These are phyloP conservation scores for Acrocephalus arundinaceus DNA, from an alignment of 2,113 vertebrate species.

Conservation along the genomic window DNA sequence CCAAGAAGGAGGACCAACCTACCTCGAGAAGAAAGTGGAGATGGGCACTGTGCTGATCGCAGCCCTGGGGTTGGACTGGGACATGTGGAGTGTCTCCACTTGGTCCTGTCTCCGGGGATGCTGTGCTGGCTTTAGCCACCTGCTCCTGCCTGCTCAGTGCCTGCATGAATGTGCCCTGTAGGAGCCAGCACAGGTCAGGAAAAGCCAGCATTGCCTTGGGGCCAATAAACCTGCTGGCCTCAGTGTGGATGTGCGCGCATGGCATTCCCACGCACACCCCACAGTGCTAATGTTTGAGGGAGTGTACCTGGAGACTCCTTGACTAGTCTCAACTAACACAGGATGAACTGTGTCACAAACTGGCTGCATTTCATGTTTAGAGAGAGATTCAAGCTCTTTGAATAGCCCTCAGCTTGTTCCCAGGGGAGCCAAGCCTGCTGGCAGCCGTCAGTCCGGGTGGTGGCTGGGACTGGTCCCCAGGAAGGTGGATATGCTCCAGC, in stretches of 20 bases:
- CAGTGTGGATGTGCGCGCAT: rapidly evolving
- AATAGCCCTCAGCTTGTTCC: background rate
- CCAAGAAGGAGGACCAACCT: background rate
- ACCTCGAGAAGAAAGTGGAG: background rate
- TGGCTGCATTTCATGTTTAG: background rate
- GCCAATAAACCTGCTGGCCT: background rate
- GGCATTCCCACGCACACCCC: background rate
- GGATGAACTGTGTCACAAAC: background rate
- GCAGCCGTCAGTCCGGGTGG: rapidly evolving
- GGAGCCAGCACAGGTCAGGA: background rate
- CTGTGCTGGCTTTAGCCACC: background rate
- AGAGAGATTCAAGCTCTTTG: background rate
- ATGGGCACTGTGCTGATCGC: background rate
- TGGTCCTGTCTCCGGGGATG: background rate
- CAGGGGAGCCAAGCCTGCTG: rapidly evolving
- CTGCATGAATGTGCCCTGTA: rapidly evolving
- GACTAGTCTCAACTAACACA: background rate
- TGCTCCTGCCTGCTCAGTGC: background rate
- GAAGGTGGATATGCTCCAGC: background rate
- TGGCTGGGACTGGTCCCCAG: background rate
- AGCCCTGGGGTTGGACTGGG: background rate
- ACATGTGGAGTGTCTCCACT: rapidly evolving
- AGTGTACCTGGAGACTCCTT: background rate
- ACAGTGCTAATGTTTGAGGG: rapidly evolving
- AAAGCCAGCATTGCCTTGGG: background rate